Evolutionary conservation across 2,797 vertebrate species (phyloP).

Genomic region (Tragelaphus oryx): DNA sequence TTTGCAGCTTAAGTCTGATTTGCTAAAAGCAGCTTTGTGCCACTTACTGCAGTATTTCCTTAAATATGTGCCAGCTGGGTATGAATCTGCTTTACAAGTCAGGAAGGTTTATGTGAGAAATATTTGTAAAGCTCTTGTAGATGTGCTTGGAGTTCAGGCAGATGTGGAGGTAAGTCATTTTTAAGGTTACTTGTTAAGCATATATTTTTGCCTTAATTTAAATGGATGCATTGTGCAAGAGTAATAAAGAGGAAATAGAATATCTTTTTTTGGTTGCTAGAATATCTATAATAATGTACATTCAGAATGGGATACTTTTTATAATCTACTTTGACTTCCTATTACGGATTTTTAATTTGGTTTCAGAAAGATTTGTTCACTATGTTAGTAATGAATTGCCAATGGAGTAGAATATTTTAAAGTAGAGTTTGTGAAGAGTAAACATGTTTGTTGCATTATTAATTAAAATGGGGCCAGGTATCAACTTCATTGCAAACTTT

Average conservation of each 20-base stretch:
- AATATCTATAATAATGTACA: background rate
- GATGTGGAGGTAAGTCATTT: constrained; percentile 86
- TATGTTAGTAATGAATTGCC: background rate
- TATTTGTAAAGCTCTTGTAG: constrained; percentile 86
- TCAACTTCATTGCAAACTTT: constrained; percentile 12
- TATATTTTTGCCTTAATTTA: constrained; percentile 30
- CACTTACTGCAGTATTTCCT: constrained; percentile 89
- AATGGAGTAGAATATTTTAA: constrained; percentile 1
- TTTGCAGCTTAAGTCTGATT: constrained; percentile 78
- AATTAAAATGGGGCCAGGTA: background rate
- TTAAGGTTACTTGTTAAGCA: constrained; percentile 42
- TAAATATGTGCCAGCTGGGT: constrained; percentile 86
- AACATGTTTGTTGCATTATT: constrained; percentile 10
- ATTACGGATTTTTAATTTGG: constrained; percentile 23
- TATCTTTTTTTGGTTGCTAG: background rate
- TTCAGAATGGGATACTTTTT: constrained; percentile 3
- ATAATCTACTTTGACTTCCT: background rate
- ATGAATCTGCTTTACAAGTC: constrained; percentile 86
- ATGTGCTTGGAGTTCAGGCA: constrained; percentile 85
- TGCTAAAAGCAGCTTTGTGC: constrained; percentile 87
- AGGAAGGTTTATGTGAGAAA: constrained; percentile 83
- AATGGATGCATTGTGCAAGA: background rate
- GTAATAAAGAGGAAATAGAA: background rate
- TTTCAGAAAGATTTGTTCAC: constrained; percentile 41
- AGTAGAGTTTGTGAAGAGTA: constrained; percentile 15